Base-by-base conservation (phyloP, 2,797 vertebrate genomes). In the Myripristis jacobus region DNA sequence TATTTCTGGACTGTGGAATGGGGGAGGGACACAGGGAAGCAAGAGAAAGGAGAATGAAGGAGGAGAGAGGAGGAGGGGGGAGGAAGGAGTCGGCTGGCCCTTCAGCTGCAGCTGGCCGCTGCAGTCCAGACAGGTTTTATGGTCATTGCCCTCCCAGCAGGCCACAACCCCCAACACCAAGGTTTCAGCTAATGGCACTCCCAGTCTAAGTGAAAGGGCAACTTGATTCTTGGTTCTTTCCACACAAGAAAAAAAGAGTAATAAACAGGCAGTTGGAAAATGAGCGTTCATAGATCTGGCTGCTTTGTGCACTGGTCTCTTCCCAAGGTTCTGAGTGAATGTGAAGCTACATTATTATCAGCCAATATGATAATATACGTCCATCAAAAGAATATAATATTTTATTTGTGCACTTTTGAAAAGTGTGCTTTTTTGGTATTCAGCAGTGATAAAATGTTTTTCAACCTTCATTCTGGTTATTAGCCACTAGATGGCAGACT, bases 101-200 rank as follows among this genome's bases (percentile, higher is more conserved):
- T 89, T 87, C 79, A 88, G 84, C 76, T 90, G 92, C 90, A 93
- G 90, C 90, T 91, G 91, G 89, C 80, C 75, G 80, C 86, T 81
- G 86, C 76, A 87, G 89, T 90, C 91, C 92, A 93, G 92, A 93
- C 92, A 88, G 90, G 88, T 93, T 93, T 93, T 91, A 92, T 92
- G 92, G 89, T 91, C 89, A 91, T 92, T 92, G 91, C 91, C 89
- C 91, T 87, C 83, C 54, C 74, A 81, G 88, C 74, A 64, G 90
- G 87, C 89, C 90, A 89, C 91, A 92, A 92, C 92, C 92, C 92
- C 91, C 92, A 93, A 93, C 87, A 92, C 92, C 91, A 93, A 93
- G 91, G 92, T 93, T 92, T 86, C 87, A 92, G 86, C 91, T 92
- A 92, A 92, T 92, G 89, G 90, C 87, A 88, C 88, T 89, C 78